Base-by-base conservation (phyloP, 2,888 invertebrate genomes). In the Drosophila nigritarsus region DNA sequence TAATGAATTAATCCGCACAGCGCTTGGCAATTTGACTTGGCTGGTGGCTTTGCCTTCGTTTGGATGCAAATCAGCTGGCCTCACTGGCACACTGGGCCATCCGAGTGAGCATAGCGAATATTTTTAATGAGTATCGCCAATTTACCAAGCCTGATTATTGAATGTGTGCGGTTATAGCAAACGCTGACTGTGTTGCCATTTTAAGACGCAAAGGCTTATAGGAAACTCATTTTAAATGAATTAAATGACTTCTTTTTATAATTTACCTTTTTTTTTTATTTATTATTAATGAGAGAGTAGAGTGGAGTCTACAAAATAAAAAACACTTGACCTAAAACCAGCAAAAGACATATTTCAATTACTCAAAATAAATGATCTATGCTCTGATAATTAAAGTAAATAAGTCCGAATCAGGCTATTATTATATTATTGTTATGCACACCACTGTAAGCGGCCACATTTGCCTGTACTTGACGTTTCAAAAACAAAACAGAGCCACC, bases 1-100 rank as follows among this genome's bases (percentile, higher is more conserved):
- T 87, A 90, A 87, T 90, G 87, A 90, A 87, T 90, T 87, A 87
- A 87, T 87, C 87, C 87, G 83, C 87, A 76, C 86, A 90, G 83
- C 73, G 80, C 86, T 83, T 84, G 86, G 78, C 90, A 90, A 84
- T 84, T 86, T 80, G 84, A 90, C 84, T 84, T 77, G 73, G 80
- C 65, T 83, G 87, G 72, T 82, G 86, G 83, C 88, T 82, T 71
- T 61, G 56, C 64, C 67, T 61, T 88, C 87, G 86, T 83, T 90
- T 87, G 73, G 86, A 87, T 90, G 87, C 87, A 87, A 87, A 87
- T 90, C 86, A 90, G 86, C 83, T 78, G 84, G 59, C 65, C 70
- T 56, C 66, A 59, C 56, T 40, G 59, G 54, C 65, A 70, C 74
- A 75, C 36, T 82, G 78, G 62, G 40, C 11, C 36, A 38, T 15